Percentiles rank a stretch among this genome's conserved stretches.
Conservation (phyloP, 1,140 invertebrate species). For the Heliconius eleuchia region DNA sequence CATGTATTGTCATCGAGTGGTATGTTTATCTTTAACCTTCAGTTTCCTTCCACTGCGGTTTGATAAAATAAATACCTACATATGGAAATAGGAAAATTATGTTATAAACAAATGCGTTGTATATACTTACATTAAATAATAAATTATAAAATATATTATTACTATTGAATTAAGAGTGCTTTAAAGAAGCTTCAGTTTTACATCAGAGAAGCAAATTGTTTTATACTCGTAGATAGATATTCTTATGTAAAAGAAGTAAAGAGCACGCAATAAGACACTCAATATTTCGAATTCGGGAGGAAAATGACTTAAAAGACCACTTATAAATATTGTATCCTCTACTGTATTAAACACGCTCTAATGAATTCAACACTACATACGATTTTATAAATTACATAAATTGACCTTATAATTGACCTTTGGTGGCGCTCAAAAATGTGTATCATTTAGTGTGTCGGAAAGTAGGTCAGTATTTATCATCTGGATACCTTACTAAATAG, state of each 20-base stretch:
- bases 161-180: too few species aligned
- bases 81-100: too few species aligned
- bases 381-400: slow-evolving; percentile 28
- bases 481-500: neutral
- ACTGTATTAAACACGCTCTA: neutral
- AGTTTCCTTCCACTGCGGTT: slow-evolving; percentile 42
- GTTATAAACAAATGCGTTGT: neutral
- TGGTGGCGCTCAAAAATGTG: slow-evolving; percentile 34
- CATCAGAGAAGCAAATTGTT: too few species aligned
- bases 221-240: too few species aligned
- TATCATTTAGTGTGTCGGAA: slow-evolving; percentile 34
- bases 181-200: too few species aligned
- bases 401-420: slow-evolving; percentile 31
- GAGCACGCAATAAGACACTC: too few species aligned
- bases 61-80: slow-evolving; percentile 41
- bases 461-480: slow-evolving; percentile 24
- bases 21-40: slow-evolving; percentile 43
- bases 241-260: too few species aligned
- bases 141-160: too few species aligned
- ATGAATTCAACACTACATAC: slow-evolving; percentile 2
- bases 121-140: neutral
- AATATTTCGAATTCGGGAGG: too few species aligned
- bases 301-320: too few species aligned
- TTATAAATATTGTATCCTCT: neutral
- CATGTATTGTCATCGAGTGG: slow-evolving; percentile 23